A percentile compares a stretch with the other conserved stretches of the same genome.
Conservation (phyloP, 2,888 invertebrate species). For the Drosophila colorata region DNA sequence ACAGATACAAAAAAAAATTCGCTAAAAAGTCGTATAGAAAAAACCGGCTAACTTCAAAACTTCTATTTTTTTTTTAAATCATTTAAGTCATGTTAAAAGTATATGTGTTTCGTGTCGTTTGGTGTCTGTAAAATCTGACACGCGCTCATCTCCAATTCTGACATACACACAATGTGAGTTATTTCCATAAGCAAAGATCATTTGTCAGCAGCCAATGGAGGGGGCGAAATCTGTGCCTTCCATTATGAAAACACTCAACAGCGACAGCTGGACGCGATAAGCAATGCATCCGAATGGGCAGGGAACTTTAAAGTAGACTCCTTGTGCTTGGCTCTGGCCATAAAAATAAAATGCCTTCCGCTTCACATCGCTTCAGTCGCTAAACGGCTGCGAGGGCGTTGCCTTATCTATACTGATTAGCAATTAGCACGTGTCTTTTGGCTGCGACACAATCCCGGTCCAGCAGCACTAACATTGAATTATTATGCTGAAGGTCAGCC, state of each 20-base stretch:
- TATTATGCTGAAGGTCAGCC: slow-evolving; percentile 76
- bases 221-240: slow-evolving; percentile 48
- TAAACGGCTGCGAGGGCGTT: slow-evolving; percentile 46
- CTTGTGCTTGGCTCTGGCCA: slow-evolving; percentile 25
- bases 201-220: slow-evolving; percentile 54
- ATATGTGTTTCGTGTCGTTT: no score
- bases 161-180: slow-evolving; percentile 40
- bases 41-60: no score
- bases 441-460: slow-evolving; percentile 29
- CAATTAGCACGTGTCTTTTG: slow-evolving; percentile 76
- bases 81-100: no score
- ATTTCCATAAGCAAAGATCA: slow-evolving; percentile 69
- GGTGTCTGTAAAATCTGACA: neutral
- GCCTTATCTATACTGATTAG: slow-evolving; percentile 74
- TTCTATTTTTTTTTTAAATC: no score
- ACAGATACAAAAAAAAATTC: no score
- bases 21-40: no score
- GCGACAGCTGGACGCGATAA: slow-evolving; percentile 48
- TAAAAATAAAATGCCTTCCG: slow-evolving; percentile 60
- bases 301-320: slow-evolving; percentile 40
- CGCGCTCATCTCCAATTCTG: neutral
- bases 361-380: slow-evolving; percentile 53
- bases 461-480: slow-evolving; percentile 62
- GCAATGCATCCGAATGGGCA: slow-evolving; percentile 22
- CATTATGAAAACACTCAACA: slow-evolving; percentile 52